Base-by-base conservation (phyloP, 2,113 vertebrate genomes). In the Entosphenus tridentatus region DNA sequence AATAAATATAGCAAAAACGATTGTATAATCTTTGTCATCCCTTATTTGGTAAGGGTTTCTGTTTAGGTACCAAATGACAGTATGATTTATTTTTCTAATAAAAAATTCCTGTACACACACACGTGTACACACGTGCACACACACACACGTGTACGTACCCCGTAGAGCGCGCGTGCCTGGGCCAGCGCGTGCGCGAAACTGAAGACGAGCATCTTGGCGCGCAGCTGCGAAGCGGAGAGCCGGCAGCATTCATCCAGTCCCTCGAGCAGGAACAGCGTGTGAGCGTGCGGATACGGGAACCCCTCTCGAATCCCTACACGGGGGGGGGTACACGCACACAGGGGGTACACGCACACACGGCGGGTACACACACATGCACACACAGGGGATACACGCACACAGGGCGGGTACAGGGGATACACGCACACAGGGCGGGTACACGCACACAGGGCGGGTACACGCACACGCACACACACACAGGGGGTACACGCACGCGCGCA, bases 201-300 rank as follows among this genome's bases (percentile, higher is more conserved):
- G 67, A 88, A 88, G 85, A 92, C 86, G 71, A 87, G 59, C 83
- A 89, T 84, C 77, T 84, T 88, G 68, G 86, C 84, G 69, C 81
- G 79, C 67, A 91, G 80, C 71, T 86, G 83, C 6, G 86, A 82
- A 2, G 83, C 81, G 17, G 12, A 72, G 68, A 86, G 82, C 70
- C 74, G 82, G 39, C 54, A 2, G 56, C 10, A 7, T 12, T 58
- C 2, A 54, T 75, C 79, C 16, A 72, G 76, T 1, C 73, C 76
- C 55, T 85, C 83, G 76, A 80, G 68, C 71, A 88, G 74, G 77
- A 81, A 90, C 8, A 89, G 57, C 2, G 87, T 92, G 76, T 92
- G 88, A 70, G 82, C 83, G n/a, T 91, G 80, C 67, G 79, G 75
- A 73, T 83, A 89, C 0, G 79, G 81, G 75, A 83, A 86, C 71